Evolutionary conservation across 64 coral and sea anemone genomes (phyloP), one percentile per base, ranked within the genome.

Genomic region (Astreopora myriophthalma): DNA sequence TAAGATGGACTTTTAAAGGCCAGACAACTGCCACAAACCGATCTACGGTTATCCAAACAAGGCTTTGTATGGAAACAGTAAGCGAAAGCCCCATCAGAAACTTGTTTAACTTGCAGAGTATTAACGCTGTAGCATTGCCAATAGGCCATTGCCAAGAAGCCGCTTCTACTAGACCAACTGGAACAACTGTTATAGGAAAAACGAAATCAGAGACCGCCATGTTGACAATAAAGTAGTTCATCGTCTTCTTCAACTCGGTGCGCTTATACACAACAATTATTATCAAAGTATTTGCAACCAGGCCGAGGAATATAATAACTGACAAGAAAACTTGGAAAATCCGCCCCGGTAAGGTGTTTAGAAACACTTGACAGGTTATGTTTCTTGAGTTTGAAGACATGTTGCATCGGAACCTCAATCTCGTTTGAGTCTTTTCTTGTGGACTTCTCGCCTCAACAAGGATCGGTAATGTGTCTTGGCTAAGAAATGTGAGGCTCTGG

Each of bases 151-250:
- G 33, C 2, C 1, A 9, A 5, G 51, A 33, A 6, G 34, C 75
- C 17, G 23, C 16, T 5, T 72, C 13, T 5, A 29, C 16, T 11
- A 89, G 39, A 1, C 31, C 6, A 28, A 62, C 30, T 49, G 48
- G 74, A 26, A 75, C 46, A 8, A 17, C 20, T 3, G 62, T 9
- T 1, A 63, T n/a, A 19, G 75, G 51, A 23, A 25, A 58, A 6
- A 89, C 1, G 0, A 94, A 40, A 34, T 94, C 92, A 4, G 85
- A 89, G 2, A 71, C 25, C 1, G 92, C 86, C 76, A 89, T 89
- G 69, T 89, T 94, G 1, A 81, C 76, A 16, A 94, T 85, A 52
- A 92, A 29, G 16, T 26, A 85, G 33, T 86, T 92, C 1, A 62
- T 62, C 2, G 79, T 85, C 3, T 85, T 92, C 20, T 27, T 62